phyloP scores from a whole-genome alignment of 2,888 invertebrate genomes.

The Agrochola lota region DNA sequence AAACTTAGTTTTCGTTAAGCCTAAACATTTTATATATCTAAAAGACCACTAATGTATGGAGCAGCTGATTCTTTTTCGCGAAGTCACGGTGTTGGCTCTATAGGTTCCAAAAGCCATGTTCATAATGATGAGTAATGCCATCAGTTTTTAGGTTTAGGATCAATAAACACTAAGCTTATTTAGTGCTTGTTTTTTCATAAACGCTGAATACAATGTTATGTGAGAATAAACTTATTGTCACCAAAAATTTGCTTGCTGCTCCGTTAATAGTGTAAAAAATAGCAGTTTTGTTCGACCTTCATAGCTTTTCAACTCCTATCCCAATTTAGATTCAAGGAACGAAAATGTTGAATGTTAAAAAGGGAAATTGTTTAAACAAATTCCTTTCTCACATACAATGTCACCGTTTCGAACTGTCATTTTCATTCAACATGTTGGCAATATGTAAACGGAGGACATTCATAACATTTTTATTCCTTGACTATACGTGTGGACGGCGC shows the following conservation, averaged over 20 bases:
- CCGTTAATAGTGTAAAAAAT: slow-evolving; percentile 7
- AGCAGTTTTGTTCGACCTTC: background rate
- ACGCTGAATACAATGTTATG: background rate
- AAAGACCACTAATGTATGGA: background rate
- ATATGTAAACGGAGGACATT: background rate
- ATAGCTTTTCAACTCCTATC: background rate
- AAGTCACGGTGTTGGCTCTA: background rate
- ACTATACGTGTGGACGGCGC: too few relatives aligned
- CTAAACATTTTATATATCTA: background rate
- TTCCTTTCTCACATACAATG: background rate
- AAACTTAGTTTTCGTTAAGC: background rate
- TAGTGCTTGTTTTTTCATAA: background rate
- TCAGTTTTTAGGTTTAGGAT: background rate
- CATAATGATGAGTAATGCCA: background rate
- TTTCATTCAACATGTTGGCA: background rate
- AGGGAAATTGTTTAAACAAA: background rate
- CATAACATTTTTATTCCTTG: background rate
- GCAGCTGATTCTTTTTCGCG: background rate
- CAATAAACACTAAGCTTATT: background rate
- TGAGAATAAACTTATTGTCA: background rate
- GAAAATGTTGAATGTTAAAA: background rate
- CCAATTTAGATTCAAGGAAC: background rate
- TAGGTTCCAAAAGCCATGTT: background rate
- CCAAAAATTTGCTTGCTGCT: background rate
- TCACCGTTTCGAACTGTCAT: background rate